Evolutionary conservation across 2,888 invertebrate genomes (phyloP), one percentile per base, ranked within the genome.

Genomic region (Xylota segnis): DNA sequence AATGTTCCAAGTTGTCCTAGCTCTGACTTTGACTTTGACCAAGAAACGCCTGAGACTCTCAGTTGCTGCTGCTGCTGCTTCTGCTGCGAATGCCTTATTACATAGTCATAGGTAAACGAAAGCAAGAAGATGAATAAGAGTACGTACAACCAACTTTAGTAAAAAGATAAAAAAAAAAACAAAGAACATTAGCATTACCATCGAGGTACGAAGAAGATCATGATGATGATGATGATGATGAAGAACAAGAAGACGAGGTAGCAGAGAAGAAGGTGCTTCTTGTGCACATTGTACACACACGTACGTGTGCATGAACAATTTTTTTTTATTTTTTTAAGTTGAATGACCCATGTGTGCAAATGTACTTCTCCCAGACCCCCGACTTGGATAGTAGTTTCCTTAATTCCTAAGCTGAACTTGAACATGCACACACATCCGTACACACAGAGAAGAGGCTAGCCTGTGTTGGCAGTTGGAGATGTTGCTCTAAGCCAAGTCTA

Each of bases 291-390:
- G 66, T 82, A 72, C 81, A 81, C 76, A 72, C 61, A 77, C 32
- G 74, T 74, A 83, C 71, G 72, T 81, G 70, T 81, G 75, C 81
- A 84, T 70, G 40, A 75, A 18, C 45, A 65, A 56, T 77, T 83
- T 52, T 37, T 63, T 61, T 72, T 56, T n/a, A n/a, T 66, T 61
- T 68, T 27, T 66, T 72, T 37, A 89, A 89, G 90, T 91, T 91
- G 90, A 91, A 91, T 90, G 91, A 90, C 90, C 91, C 89, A 90
- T 89, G 90, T 91, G 90, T 90, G 91, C 87, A 88, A 88, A 88
- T 88, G 75, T 78, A 63, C 66, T 50, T 70, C 77, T 65, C 65
- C 18, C 16, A 77, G 68, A 82, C 43, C 52, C 45, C 65, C 63
- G 29, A 50, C 81, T 71, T 65, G 58, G 72, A 32, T 43, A 58